phyloP scores from a whole-genome alignment of 2,888 invertebrate genomes.

The Drosophila formosana region DNA sequence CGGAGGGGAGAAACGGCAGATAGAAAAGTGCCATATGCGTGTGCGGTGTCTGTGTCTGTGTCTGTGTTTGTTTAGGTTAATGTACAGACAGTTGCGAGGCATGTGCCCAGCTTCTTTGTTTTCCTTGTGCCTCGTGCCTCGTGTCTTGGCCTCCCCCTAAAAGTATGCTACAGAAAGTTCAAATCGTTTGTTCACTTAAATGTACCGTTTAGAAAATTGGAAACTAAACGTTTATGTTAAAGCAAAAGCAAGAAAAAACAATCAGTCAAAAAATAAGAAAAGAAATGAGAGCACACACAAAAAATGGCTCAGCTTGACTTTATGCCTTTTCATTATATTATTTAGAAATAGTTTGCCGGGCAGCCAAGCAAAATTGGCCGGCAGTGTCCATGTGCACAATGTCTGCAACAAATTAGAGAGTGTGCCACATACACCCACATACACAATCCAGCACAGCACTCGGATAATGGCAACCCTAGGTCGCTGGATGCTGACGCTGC shows the following conservation, averaged over 20 bases:
- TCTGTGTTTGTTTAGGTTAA: constrained; percentile 41
- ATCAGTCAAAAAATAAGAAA: constrained; percentile 8
- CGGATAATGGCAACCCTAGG: constrained; percentile 27
- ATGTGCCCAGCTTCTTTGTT: constrained; percentile 27
- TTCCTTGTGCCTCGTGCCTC: constrained; percentile 6
- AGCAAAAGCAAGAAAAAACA: not conserved
- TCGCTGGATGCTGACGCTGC: constrained; percentile 20
- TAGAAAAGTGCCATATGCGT: constrained; percentile 2
- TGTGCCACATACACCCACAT: constrained; percentile 22
- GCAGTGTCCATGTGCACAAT: constrained; percentile 17
- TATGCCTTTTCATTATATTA: constrained; percentile 22
- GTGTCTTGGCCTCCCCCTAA: not conserved
- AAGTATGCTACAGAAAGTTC: constrained; percentile 25
- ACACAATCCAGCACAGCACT: constrained; percentile 5
- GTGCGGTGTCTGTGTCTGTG: not conserved
- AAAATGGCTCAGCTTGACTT: constrained; percentile 3
- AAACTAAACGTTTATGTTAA: constrained; percentile 12
- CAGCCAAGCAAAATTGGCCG: constrained; percentile 2
- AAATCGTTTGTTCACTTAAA: constrained; percentile 19
- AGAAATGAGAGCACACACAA: not conserved
- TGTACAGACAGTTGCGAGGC: constrained; percentile 34
- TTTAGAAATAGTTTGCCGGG: constrained; percentile 10
- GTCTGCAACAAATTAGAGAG: constrained; percentile 40
- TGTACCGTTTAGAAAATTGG: constrained; percentile 22
- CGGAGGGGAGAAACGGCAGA: not conserved